Conservation (phyloP, 2,113 vertebrate genomes). For the Pterocles burchelli region DNA sequence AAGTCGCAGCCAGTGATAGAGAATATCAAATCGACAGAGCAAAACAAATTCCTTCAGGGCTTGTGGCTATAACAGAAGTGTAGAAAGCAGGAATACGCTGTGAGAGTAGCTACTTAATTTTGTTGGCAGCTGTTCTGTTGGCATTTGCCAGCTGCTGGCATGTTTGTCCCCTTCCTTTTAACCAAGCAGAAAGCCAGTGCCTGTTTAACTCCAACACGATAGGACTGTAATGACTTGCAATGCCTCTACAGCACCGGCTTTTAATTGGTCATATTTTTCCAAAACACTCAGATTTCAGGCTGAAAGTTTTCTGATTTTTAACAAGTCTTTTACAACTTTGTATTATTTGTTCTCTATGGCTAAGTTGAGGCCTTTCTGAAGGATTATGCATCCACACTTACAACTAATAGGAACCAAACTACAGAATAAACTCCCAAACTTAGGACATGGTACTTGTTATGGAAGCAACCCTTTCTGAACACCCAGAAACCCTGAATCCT, state of each 20-base stretch:
- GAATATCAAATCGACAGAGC: slow-evolving; percentile 25
- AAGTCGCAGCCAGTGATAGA: slow-evolving; percentile 34
- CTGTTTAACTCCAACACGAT: neutral
- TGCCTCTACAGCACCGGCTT: neutral
- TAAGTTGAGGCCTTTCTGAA: neutral
- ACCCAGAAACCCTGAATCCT: neutral
- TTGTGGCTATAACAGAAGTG: neutral
- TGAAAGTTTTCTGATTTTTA: neutral
- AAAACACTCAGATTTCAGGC: neutral
- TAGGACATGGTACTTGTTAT: neutral
- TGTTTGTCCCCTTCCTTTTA: slow-evolving; percentile 13
- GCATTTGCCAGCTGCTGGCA: slow-evolving; percentile 39
- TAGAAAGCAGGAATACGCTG: neutral
- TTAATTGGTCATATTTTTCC: neutral
- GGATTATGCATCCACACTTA: neutral
- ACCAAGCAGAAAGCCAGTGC: slow-evolving; percentile 28
- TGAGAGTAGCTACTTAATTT: slow-evolving; percentile 33
- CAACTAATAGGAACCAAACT: neutral
- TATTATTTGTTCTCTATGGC: neutral
- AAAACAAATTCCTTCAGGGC: slow-evolving; percentile 50
- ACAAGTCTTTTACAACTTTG: neutral
- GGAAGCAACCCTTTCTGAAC: neutral
- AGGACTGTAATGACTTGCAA: neutral
- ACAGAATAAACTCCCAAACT: neutral
- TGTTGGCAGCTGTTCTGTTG: slow-evolving; percentile 41